Conservation (phyloP, 2,113 vertebrate genomes). For the Scopus umbretta region DNA sequence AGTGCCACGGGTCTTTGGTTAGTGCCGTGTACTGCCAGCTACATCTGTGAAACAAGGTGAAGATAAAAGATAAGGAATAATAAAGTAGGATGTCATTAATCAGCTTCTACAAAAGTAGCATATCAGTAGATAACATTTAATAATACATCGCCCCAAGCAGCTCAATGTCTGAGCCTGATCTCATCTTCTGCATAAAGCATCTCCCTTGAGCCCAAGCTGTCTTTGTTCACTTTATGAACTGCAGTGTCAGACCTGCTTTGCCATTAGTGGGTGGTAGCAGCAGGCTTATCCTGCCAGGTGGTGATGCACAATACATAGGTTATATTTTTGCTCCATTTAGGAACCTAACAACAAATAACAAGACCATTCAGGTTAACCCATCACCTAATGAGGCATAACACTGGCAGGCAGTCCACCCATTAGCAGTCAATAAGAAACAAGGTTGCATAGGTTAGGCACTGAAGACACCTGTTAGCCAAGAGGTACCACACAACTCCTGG, state of each 20-base stretch:
- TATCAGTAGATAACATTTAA: conserved; percentile 35
- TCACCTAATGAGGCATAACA: neutral
- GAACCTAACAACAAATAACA: neutral
- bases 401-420: neutral
- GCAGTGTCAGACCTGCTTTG: neutral
- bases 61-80: conserved; percentile 44
- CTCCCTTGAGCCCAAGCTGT: neutral
- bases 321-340: neutral
- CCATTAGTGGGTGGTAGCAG: neutral
- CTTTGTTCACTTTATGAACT: neutral
- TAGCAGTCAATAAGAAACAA: neutral
- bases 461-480: neutral
- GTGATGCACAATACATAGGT: neutral
- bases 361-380: neutral
- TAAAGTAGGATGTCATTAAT: conserved; percentile 47
- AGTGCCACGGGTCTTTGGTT: conserved; percentile 13
- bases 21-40: neutral
- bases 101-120: neutral
- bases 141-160: conserved; percentile 41
- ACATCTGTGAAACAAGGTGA: conserved; percentile 18
- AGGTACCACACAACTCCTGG: neutral
- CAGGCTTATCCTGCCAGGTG: neutral
- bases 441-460: neutral
- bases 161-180: neutral
- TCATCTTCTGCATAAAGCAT: neutral